Conservation (phyloP, 2,888 invertebrate genomes). For the Acanthopleura granulata region DNA sequence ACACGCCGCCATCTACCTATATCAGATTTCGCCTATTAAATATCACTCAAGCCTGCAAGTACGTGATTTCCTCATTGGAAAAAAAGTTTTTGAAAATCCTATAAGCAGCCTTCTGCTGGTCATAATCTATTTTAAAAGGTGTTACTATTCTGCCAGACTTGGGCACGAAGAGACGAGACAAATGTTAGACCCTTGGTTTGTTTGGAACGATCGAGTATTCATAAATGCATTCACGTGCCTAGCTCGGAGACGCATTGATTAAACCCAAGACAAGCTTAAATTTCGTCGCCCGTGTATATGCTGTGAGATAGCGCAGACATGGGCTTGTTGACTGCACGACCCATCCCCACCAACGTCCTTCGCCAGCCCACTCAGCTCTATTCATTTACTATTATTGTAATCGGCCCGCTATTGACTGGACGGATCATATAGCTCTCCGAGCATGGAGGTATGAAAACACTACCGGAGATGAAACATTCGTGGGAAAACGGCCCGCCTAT, state of each 20-base stretch:
- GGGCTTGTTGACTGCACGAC: conserved; percentile 17
- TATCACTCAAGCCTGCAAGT: neutral
- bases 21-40: conserved; percentile 16
- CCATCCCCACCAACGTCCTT: neutral
- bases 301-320: neutral
- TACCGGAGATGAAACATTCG: neutral
- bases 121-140: conserved; percentile 18
- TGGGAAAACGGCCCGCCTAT: conserved; percentile 15
- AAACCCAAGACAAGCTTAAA: neutral
- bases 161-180: neutral
- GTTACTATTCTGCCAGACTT: neutral
- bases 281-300: neutral
- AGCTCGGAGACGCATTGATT: neutral
- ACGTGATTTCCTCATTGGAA: neutral
- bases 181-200: neutral
- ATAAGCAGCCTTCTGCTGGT: conserved; percentile 4
- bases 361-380: conserved; percentile 3
- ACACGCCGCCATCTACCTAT: conserved; percentile 1
- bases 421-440: conserved; percentile 12
- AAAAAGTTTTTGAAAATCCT: conserved; percentile 13
- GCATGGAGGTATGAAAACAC: conserved; percentile 16
- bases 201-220: neutral
- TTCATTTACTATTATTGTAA: neutral
- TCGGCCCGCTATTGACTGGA: neutral
- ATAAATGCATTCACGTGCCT: conserved; percentile 15